A percentile compares a stretch with the other conserved stretches of the same genome.
Evolutionary conservation across 2,113 vertebrate genomes (phyloP).

Genomic region (Oreochromis niloticus): DNA sequence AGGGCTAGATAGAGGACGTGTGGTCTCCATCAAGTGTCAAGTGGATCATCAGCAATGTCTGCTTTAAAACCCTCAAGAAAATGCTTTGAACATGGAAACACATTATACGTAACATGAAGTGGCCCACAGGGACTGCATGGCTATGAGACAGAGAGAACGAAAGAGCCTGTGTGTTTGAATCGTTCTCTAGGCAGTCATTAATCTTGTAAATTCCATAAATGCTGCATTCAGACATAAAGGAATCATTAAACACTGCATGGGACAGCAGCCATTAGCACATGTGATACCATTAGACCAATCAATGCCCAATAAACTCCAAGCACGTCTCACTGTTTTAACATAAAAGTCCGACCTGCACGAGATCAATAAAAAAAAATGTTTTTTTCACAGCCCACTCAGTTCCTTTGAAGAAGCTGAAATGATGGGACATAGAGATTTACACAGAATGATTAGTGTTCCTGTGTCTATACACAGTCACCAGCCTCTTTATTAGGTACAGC

Average conservation of each 20-base stretch:
- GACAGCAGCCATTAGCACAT: slow-evolving; percentile 1
- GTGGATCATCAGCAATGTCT: slow-evolving; percentile 24
- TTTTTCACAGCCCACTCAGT: neutral
- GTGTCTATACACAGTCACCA: neutral
- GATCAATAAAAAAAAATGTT: slow-evolving; percentile 12
- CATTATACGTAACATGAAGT: slow-evolving; percentile 36
- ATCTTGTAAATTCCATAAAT: slow-evolving; percentile 15
- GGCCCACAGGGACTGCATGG: slow-evolving; percentile 9
- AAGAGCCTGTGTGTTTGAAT: neutral
- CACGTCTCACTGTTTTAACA: neutral
- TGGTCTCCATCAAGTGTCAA: slow-evolving; percentile 9
- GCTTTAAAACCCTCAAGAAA: slow-evolving; percentile 35
- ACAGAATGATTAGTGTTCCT: neutral
- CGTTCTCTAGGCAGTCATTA: neutral
- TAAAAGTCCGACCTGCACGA: neutral
- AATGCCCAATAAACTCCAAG: slow-evolving; percentile 1
- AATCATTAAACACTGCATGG: neutral
- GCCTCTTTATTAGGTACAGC: neutral
- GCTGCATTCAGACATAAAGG: slow-evolving; percentile 9
- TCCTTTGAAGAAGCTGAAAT: neutral
- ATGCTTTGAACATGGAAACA: slow-evolving; percentile 53
- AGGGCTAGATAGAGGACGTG: neutral
- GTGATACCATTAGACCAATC: neutral
- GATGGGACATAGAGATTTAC: neutral
- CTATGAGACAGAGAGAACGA: neutral